phyloP scores from a whole-genome alignment of 2,888 invertebrate genomes.

The Frankliniella intonsa region DNA sequence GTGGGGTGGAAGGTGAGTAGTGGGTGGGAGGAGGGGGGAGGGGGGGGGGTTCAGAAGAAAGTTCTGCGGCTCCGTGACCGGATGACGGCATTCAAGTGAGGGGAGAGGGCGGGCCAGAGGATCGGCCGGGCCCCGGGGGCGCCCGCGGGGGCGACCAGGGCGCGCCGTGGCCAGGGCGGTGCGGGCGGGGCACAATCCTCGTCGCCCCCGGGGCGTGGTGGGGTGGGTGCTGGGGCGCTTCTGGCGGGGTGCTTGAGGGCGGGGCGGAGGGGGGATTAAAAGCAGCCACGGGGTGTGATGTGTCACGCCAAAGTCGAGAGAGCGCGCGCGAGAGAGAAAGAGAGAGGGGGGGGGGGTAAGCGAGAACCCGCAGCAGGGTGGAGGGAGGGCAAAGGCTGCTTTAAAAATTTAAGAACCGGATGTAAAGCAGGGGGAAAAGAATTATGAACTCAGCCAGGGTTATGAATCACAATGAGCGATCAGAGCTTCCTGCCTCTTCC shows the following conservation, averaged over 20 bases:
- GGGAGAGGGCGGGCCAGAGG: not conserved
- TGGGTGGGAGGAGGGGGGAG: not conserved
- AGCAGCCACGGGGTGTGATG: slow-evolving; percentile 8
- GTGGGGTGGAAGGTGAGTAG: not conserved
- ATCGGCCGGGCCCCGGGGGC: not conserved
- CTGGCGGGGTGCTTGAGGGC: not conserved
- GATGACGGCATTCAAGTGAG: slow-evolving; percentile 19
- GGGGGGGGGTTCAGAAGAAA: not conserved
- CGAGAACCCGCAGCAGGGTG: not conserved
- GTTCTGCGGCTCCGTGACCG: slow-evolving; percentile 16
- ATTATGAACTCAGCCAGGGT: too few relatives aligned
- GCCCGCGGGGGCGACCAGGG: not conserved
- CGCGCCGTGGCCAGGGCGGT: not conserved
- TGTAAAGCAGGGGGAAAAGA: too few relatives aligned
- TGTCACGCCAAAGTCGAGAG: not conserved
- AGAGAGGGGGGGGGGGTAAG: not conserved
- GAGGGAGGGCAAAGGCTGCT: not conserved
- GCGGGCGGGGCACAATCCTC: not conserved
- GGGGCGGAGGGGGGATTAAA: slow-evolving; percentile 1
- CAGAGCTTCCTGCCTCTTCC: too few relatives aligned
- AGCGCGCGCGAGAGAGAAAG: not conserved
- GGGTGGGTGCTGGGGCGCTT: not conserved
- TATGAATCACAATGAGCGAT: too few relatives aligned
- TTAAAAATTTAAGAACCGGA: too few relatives aligned
- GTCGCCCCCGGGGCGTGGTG: not conserved